A percentile compares a stretch with the other conserved stretches of the same genome.
Evolutionary conservation across 2,113 vertebrate genomes (phyloP).

Genomic region (Calypte anna): DNA sequence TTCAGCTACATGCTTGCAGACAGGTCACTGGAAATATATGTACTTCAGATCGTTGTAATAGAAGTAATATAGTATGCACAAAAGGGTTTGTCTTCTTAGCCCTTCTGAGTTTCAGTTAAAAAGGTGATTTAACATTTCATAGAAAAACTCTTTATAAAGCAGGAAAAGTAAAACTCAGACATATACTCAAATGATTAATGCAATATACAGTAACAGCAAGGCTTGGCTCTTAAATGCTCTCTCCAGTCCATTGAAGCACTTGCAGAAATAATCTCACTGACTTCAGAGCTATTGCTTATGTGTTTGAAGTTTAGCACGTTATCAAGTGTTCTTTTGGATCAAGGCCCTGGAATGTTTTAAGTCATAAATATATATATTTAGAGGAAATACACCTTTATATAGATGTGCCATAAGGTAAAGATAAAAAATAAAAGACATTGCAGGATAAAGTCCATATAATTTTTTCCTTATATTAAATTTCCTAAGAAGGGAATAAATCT

Average conservation of each 20-base stretch:
- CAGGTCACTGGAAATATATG: conserved; percentile 47
- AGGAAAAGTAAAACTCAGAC: neutral
- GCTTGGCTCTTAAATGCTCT: neutral
- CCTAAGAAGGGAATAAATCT: neutral
- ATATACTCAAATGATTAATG: conserved; percentile 10
- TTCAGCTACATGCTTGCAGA: conserved; percentile 8
- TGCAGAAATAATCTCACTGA: neutral
- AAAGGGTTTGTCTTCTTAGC: neutral
- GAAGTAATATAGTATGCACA: neutral
- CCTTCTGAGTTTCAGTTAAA: neutral
- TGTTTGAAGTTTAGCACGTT: neutral
- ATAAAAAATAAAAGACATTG: neutral
- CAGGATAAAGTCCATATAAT: neutral
- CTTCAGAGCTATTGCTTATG: neutral
- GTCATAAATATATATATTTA: neutral
- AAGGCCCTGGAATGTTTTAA: neutral
- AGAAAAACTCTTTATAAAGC: neutral
- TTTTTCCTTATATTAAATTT: neutral
- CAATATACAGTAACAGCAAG: neutral
- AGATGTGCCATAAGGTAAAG: neutral
- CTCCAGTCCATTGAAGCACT: neutral
- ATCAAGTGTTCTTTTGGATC: neutral
- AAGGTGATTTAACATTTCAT: conserved; percentile 5
- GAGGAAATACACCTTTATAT: neutral
- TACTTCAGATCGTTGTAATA: conserved; percentile 44